Base-by-base conservation (phyloP, 2,888 invertebrate genomes). In the Drosophila mulleri region DNA sequence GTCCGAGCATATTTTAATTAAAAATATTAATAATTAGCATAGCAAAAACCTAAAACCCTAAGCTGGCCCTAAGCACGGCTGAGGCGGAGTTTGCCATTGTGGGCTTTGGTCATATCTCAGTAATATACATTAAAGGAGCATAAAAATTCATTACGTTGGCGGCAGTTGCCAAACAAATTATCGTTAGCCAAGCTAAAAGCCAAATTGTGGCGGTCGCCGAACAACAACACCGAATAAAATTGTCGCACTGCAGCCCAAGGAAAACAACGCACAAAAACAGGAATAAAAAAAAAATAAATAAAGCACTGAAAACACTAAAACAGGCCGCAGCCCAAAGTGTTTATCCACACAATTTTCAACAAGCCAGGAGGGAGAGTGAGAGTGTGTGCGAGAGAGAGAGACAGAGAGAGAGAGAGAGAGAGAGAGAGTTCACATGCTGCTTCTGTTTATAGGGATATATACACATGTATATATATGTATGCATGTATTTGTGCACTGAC, bases 91-190 rank as follows among this genome's bases (percentile, higher is more conserved):
- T 6, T 11, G 29, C 16, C 59, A 41, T 29, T 74, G 66, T 75
- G 54, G 59, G 68, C 80, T 60, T 64, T 60, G 76, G 72, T 65
- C 66, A 82, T 79, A 86, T 86, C 82, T 88, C 78, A 71, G 80
- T 71, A 69, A 85, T 80, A 75, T 75, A 80, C 78, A 90, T 84
- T 83, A 88, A 81, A 86, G 82, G 76, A 68, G 72, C 90, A 88
- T 89, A 80, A 89, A 86, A 90, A 89, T 89, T 89, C 90, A 89
- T 90, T 90, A 90, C 72, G 76, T 62, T 37, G 81, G 56, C 64
- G 76, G 80, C 90, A 77, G 80, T 80, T 86, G 86, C 77, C 82
- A 76, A 83, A 82, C 90, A 90, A 90, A 90, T 90, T 89, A 89
- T 90, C 88, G 87, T 90, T 89, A 88, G 82, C 83, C 78, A 82